A percentile compares a stretch with the other conserved stretches of the same genome.
phyloP scores from a whole-genome alignment of 92 coral and sea anemone species.

The Phenganax stokvisi region DNA sequence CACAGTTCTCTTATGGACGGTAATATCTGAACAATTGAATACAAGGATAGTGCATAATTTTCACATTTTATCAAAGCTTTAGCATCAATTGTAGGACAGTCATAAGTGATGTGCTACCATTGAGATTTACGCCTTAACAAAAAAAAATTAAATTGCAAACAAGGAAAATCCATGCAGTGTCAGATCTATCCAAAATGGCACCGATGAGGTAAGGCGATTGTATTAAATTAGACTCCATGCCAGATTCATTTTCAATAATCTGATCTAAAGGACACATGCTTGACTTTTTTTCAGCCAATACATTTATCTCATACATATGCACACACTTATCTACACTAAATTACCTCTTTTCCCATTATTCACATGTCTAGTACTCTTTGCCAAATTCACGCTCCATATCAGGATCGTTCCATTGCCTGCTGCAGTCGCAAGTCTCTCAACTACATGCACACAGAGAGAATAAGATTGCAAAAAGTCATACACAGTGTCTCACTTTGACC shows the following conservation, averaged over 20 bases:
- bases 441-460: conserved; percentile 33
- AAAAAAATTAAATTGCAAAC: too few species aligned
- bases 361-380: conserved; percentile 14
- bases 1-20: conserved; percentile 88
- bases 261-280: too few species aligned
- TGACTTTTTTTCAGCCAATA: conserved; percentile 32
- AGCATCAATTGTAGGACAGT: too few species aligned
- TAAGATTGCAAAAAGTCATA: not conserved
- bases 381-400: conserved; percentile 74
- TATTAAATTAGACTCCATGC: too few species aligned
- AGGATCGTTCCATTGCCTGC: conserved; percentile 98
- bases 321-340: not conserved
- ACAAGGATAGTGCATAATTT: not conserved
- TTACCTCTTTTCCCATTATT: conserved; percentile 28
- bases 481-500: not conserved
- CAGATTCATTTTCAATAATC: too few species aligned
- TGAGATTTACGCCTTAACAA: too few species aligned
- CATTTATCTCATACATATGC: not conserved
- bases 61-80: not conserved
- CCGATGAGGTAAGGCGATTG: too few species aligned
- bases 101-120: too few species aligned
- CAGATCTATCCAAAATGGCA: too few species aligned
- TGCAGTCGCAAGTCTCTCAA: conserved; percentile 90
- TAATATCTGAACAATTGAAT: conserved; percentile 11
- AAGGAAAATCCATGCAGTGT: too few species aligned